Conservation (phyloP, 2,797 vertebrate species). For the Pelobates cultripes region DNA sequence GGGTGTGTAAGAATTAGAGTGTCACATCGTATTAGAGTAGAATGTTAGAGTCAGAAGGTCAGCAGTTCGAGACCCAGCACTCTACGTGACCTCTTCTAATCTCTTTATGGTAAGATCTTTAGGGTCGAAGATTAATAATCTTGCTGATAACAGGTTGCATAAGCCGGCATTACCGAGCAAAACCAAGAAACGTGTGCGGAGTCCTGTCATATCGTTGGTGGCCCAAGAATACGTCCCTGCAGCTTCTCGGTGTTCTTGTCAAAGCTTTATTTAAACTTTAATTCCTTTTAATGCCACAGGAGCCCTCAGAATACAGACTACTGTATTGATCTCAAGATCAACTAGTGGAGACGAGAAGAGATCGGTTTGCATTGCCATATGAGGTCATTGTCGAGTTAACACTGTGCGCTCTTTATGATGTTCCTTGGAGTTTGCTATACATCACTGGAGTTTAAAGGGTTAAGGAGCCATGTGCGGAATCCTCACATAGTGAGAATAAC, state of each 20-base stretch:
- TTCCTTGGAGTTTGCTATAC: too few species aligned
- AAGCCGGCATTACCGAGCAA: constrained; percentile 4
- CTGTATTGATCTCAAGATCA: constrained; percentile 30
- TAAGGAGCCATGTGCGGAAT: too few species aligned
- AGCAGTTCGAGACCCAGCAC: constrained; percentile 15
- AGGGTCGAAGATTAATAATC: constrained; percentile 7
- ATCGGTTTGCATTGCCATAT: constrained; percentile 36
- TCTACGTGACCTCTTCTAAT: constrained; percentile 25
- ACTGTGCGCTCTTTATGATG: neutral
- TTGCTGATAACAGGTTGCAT: constrained; percentile 10
- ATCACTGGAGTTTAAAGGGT: too few species aligned
- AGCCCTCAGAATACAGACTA: constrained; percentile 2
- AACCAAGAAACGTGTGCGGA: too few species aligned
- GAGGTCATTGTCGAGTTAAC: constrained; percentile 29
- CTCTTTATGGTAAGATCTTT: constrained; percentile 38
- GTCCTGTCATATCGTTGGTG: neutral
- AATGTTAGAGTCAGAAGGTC: constrained; percentile 14
- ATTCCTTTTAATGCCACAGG: constrained; percentile 10
- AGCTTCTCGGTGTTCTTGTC: constrained; percentile 11
- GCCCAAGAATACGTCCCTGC: constrained; percentile 11
- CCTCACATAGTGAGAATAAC: too few species aligned
- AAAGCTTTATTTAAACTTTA: constrained; percentile 30
- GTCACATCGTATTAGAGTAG: constrained; percentile 17
- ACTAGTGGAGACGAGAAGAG: constrained; percentile 21
- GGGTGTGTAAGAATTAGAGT: neutral